Percentiles rank a stretch among this genome's conserved stretches.
These are phyloP conservation scores for Xylota sylvarum DNA, from an alignment of 2,888 invertebrate species.

Conservation along the genomic window DNA sequence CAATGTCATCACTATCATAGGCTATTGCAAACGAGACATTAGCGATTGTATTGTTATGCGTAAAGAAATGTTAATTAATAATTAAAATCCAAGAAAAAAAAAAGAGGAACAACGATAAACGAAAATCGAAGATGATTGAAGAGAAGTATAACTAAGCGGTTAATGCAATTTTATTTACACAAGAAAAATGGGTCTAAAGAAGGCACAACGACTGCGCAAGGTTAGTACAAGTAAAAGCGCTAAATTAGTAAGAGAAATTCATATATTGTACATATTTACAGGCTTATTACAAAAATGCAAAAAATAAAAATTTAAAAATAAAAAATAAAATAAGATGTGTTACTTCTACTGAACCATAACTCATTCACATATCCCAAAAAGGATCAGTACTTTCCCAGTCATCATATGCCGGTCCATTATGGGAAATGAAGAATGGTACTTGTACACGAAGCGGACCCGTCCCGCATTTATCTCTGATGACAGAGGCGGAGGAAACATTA, in stretches of 20 bases:
- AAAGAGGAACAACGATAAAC: constrained; percentile 59
- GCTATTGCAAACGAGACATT: constrained; percentile 78
- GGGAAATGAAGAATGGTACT: constrained; percentile 34
- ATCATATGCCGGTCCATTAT: constrained; percentile 35
- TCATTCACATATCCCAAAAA: constrained; percentile 20
- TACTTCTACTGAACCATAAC: constrained; percentile 20
- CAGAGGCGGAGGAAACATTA: constrained; percentile 46
- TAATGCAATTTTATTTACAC: constrained; percentile 50
- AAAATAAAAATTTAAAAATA: constrained; percentile 15
- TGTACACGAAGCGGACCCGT: constrained; percentile 9
- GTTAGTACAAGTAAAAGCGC: constrained; percentile 61
- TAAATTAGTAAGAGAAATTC: constrained; percentile 48
- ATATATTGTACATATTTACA: constrained; percentile 36
- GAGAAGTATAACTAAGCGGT: constrained; percentile 66
- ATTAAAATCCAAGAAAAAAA: constrained; percentile 49
- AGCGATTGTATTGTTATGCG: constrained; percentile 53
- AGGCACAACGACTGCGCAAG: constrained; percentile 18
- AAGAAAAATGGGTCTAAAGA: neutral
- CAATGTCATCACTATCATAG: constrained; percentile 86
- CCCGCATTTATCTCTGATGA: constrained; percentile 63
- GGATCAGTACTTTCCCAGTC: constrained; percentile 21
- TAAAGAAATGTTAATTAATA: constrained; percentile 61
- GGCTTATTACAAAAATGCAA: constrained; percentile 9
- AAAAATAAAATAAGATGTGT: neutral
- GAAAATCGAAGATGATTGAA: constrained; percentile 73